These are phyloP conservation scores for Parnassius apollo DNA, from an alignment of 2,888 invertebrate genomes.

Conservation along the genomic window DNA sequence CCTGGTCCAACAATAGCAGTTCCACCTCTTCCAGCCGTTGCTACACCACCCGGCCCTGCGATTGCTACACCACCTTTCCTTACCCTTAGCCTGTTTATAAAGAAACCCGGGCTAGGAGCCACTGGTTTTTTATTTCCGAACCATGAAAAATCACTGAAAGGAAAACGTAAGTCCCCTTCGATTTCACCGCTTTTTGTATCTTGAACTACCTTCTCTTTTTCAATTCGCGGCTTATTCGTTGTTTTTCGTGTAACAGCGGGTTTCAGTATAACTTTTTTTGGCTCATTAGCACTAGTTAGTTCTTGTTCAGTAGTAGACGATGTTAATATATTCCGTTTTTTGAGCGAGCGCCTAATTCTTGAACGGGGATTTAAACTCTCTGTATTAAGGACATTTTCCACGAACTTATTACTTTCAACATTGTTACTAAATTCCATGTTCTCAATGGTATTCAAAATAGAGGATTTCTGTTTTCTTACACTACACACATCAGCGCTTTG, in stretches of 20 bases:
- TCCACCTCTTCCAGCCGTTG: constrained; percentile 89
- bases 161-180: constrained; percentile 53
- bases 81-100: constrained; percentile 85
- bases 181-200: constrained; percentile 46
- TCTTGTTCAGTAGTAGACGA: constrained; percentile 41
- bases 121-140: constrained; percentile 58
- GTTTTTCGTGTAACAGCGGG: constrained; percentile 45
- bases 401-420: constrained; percentile 16
- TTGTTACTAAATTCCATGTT: constrained; percentile 29
- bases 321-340: constrained; percentile 54
- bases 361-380: constrained; percentile 5
- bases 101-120: constrained; percentile 82
- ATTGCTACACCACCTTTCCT: constrained; percentile 89
- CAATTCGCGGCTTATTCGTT: constrained; percentile 39
- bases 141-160: constrained; percentile 49
- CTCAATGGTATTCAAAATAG: constrained; percentile 23
- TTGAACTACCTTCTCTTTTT: constrained; percentile 33
- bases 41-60: constrained; percentile 90
- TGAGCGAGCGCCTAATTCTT: constrained; percentile 56
- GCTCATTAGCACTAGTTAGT: constrained; percentile 40
- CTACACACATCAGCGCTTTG: constrained; percentile 78
- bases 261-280: constrained; percentile 52
- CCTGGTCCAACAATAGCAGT: constrained; percentile 91
- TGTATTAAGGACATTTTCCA: constrained; percentile 9
- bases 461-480: constrained; percentile 55